A percentile compares a stretch with the other conserved stretches of the same genome.
Evolutionary conservation across 2,797 vertebrate species (phyloP).

Genomic region (Lemur catta): DNA sequence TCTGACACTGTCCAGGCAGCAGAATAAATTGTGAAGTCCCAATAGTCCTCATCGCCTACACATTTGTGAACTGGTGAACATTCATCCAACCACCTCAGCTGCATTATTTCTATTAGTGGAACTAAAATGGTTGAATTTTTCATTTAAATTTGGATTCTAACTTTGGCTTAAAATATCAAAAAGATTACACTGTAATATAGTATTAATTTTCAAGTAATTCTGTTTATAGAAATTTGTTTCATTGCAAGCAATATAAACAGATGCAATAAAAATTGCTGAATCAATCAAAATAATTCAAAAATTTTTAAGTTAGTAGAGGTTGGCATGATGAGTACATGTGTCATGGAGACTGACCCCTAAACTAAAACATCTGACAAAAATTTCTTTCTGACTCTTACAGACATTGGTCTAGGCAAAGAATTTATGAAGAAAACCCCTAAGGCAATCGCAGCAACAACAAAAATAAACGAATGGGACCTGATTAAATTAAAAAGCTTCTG

Average conservation of each 20-base stretch:
- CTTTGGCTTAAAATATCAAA: neutral
- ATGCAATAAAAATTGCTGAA: neutral
- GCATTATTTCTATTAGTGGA: neutral
- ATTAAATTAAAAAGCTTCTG: too few species aligned
- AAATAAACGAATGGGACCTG: too few species aligned
- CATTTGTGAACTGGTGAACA: neutral
- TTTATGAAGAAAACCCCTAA: too few species aligned
- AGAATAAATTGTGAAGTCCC: neutral
- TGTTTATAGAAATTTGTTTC: neutral
- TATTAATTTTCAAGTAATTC: neutral
- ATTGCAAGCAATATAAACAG: neutral
- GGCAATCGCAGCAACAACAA: too few species aligned
- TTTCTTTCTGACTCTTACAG: neutral
- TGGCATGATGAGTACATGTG: neutral
- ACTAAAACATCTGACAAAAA: neutral
- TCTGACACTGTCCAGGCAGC: neutral
- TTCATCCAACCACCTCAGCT: neutral
- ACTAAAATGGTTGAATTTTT: neutral
- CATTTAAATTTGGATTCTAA: neutral
- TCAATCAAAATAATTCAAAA: neutral
- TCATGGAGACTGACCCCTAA: neutral
- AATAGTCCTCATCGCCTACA: neutral
- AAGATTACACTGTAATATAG: neutral
- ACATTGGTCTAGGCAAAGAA: too few species aligned
- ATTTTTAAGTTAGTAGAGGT: neutral